Evolutionary conservation across 2,888 invertebrate genomes (phyloP).

Genomic region (Plagodis dolabraria): DNA sequence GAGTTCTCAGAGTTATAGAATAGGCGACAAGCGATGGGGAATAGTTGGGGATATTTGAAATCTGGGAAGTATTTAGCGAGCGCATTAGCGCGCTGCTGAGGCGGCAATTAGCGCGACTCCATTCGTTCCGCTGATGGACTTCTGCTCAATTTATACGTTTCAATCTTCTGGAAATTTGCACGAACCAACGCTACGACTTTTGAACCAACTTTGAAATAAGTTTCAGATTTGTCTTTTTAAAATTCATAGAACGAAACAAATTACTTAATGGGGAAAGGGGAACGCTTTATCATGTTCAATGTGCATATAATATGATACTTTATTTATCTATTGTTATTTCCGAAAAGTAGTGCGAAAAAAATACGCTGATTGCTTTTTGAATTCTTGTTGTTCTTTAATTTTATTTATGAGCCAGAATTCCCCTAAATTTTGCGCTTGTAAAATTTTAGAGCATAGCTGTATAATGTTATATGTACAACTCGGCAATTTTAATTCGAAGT

Average conservation of each 20-base stretch:
- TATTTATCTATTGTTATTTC: too few species aligned
- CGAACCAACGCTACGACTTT: slow-evolving; percentile 2
- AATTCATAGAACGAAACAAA: neutral
- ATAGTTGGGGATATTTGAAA: slow-evolving; percentile 43
- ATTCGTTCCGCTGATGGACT: slow-evolving; percentile 24
- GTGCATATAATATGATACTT: too few species aligned
- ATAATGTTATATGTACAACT: too few species aligned
- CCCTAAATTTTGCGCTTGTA: too few species aligned
- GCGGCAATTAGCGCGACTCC: slow-evolving; percentile 31
- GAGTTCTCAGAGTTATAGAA: slow-evolving; percentile 44
- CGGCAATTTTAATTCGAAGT: too few species aligned
- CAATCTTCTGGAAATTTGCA: slow-evolving; percentile 5
- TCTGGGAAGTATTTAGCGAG: slow-evolving; percentile 41
- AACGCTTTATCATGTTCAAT: too few species aligned
- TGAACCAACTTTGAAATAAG: slow-evolving; percentile 13
- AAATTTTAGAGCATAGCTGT: too few species aligned
- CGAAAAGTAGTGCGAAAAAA: too few species aligned
- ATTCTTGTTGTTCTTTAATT: too few species aligned
- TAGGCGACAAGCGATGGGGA: slow-evolving; percentile 37
- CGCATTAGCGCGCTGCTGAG: slow-evolving; percentile 25
- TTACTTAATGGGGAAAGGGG: too few species aligned
- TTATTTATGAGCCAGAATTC: too few species aligned
- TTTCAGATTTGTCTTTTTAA: slow-evolving; percentile 9
- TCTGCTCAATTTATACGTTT: slow-evolving; percentile 17
- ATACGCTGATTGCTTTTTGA: too few species aligned